Evolutionary conservation across 2,113 vertebrate genomes (phyloP).

Genomic region (Manacus vitellinus): DNA sequence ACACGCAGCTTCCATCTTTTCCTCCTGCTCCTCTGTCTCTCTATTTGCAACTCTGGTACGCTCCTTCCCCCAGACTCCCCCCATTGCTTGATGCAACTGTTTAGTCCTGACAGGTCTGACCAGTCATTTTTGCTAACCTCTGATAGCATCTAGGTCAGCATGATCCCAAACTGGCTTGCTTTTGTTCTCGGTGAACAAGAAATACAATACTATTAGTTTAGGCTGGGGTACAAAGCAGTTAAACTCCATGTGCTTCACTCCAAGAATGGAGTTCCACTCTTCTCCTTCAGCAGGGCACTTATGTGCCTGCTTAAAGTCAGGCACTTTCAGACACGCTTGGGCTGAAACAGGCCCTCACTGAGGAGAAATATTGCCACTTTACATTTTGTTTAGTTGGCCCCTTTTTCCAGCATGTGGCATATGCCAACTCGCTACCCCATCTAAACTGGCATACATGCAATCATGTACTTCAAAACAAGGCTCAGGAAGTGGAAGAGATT

Average conservation of each 20-base stretch:
- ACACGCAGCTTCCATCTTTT: slow-evolving; percentile 47
- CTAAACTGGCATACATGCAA: not conserved
- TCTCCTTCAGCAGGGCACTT: not conserved
- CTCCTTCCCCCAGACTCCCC: not conserved
- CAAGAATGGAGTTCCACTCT: not conserved
- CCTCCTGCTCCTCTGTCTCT: slow-evolving; percentile 15
- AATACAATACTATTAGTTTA: slow-evolving; percentile 46
- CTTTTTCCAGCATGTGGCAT: not conserved
- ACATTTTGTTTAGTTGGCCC: not conserved
- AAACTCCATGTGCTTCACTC: not conserved
- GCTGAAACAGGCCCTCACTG: not conserved
- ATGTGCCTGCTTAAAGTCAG: not conserved
- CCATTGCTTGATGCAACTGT: slow-evolving; percentile 26
- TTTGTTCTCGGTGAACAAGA: slow-evolving; percentile 20
- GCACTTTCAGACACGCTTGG: not conserved
- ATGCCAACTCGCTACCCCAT: not conserved
- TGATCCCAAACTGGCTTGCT: slow-evolving; percentile 38
- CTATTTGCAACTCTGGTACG: not conserved
- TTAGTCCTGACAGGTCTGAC: slow-evolving; percentile 45
- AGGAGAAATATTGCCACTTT: not conserved
- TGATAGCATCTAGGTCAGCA: slow-evolving; percentile 53
- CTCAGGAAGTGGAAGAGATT: not conserved
- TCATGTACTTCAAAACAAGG: not conserved
- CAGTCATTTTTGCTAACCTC: slow-evolving; percentile 49
- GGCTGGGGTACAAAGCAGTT: slow-evolving; percentile 30